These are phyloP conservation scores for Huso huso DNA, from an alignment of 2,797 vertebrate genomes.

Conservation along the genomic window DNA sequence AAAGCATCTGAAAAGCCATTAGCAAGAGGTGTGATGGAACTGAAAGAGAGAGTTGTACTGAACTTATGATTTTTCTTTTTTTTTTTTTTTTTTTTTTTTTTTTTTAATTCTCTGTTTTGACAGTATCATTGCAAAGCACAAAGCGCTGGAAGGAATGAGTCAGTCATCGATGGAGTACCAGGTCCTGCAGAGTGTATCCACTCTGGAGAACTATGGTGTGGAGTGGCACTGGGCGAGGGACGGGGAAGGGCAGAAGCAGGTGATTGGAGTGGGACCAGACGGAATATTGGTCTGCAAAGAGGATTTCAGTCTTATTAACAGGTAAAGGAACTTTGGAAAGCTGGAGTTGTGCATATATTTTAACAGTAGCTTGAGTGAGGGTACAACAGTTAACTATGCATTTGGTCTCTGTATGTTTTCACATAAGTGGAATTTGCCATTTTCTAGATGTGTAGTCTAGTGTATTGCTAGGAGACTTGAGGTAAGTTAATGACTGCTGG, in stretches of 20 bases:
- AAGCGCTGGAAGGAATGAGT: constrained; percentile 75
- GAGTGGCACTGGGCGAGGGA: constrained; percentile 94
- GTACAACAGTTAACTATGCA: no score
- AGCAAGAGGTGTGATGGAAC: not conserved
- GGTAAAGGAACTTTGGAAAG: constrained; percentile 46
- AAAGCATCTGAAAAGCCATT: not conserved
- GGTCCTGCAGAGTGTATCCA: constrained; percentile 81
- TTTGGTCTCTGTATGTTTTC: not conserved
- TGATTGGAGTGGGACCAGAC: constrained; percentile 89
- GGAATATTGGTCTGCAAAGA: constrained; percentile 90
- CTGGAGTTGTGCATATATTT: no score
- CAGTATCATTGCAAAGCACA: constrained; percentile 85
- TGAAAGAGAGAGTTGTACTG: not conserved
- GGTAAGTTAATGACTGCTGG: no score
- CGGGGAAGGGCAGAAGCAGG: constrained; percentile 73
- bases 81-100: no score
- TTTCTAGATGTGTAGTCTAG: not conserved
- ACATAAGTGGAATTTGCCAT: not conserved
- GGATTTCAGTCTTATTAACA: constrained; percentile 84
- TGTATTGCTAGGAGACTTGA: no score
- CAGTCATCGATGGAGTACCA: constrained; percentile 86
- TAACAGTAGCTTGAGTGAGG: not conserved
- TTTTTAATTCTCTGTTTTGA: constrained; percentile 15
- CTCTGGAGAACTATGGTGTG: constrained; percentile 87
- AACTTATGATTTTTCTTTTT: not conserved